Evolutionary conservation across 2,113 vertebrate genomes (phyloP), one percentile per base, ranked within the genome.

Genomic region (Chascanopsetta lugubris): DNA sequence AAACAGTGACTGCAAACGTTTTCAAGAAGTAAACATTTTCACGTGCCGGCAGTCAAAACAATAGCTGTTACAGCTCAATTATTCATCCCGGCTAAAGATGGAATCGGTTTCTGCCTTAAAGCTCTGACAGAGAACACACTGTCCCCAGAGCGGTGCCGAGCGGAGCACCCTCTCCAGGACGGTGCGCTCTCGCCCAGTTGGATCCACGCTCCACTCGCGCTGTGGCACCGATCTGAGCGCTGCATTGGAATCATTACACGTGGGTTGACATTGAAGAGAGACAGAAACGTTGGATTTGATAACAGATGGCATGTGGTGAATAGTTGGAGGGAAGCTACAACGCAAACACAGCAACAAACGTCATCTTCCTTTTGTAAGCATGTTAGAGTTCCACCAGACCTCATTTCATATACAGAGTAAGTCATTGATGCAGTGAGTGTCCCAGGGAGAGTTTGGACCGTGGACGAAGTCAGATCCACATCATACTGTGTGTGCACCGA

Each of bases 101-200:
- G 38, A 66, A 69, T 67, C 57, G 38, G 34, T 47, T 38, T 59
- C 27, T 63, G 30, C 6, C 24, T 20, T 56, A 47, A 13, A 24
- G 21, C 34, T 21, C 55, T 48, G 71, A 60, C 60, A 48, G 43
- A 73, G 77, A 71, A 71, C 38, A 76, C 4, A 42, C 32, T 71
- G 58, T 75, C 38, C 38, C 12, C n/a, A 61, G 15, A 43, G 38
- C 45, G 46, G 49, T 75, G 38, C 8, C 54, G 57, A 59, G 15
- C 46, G 56, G 2, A n/a, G n/a, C n/a, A n/a, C n/a, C n/a, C n/a
- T n/a, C n/a, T 61, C 62, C 40, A n/a, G 62, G n/a, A 48, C 1
- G 5, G 36, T 48, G 21, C 62, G 27, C 32, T 73, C 45, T 62
- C 6, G 7, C 66, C 60, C 8, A 51, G 21, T 59, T 74, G 67